phyloP scores from a whole-genome alignment of 2,888 invertebrate genomes.

The Caenorhabditis sulstoni region DNA sequence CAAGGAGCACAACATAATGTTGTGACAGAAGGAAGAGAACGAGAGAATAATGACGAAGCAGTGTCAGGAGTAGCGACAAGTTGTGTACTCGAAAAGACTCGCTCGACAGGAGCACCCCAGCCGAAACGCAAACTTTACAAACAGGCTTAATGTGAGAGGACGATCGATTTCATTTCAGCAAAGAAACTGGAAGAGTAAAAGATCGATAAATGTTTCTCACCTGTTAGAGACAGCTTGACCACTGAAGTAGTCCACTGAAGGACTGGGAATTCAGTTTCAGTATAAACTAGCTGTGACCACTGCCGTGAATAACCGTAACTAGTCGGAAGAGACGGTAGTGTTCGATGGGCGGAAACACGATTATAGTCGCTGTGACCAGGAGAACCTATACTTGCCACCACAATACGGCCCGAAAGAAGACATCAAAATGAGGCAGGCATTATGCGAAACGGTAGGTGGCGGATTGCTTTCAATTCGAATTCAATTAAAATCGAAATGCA shows the following conservation, averaged over 20 bases:
- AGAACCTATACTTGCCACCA: constrained; percentile 2
- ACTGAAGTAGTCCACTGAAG: not conserved
- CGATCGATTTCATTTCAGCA: constrained; percentile 3
- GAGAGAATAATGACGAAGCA: constrained; percentile 7
- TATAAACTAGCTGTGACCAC: not conserved
- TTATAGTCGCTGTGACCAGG: constrained; percentile 37
- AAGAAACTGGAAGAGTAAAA: not conserved
- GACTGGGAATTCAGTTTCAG: not conserved
- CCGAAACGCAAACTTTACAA: not conserved
- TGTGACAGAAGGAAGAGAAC: constrained; percentile 4
- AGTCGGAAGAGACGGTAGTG: constrained; percentile 6
- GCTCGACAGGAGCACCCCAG: not conserved
- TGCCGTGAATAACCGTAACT: constrained; percentile 23
- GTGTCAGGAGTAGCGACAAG: constrained; percentile 5
- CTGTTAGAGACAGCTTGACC: not conserved
- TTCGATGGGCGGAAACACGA: constrained; percentile 43
- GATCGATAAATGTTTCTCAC: not conserved
- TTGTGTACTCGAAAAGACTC: constrained; percentile 4
- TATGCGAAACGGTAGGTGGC: constrained; percentile 22
- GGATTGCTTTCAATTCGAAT: not conserved
- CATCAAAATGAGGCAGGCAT: constrained; percentile 2
- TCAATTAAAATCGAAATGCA: not conserved
- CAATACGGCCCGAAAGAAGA: constrained; percentile 7
- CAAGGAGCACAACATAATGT: constrained; percentile 11
- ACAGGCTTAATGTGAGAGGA: not conserved